Percentiles rank a stretch among this genome's conserved stretches.
These are phyloP conservation scores for Neosilurus mollespiculum DNA, from an alignment of 2,797 vertebrate species.

Conservation along the genomic window DNA sequence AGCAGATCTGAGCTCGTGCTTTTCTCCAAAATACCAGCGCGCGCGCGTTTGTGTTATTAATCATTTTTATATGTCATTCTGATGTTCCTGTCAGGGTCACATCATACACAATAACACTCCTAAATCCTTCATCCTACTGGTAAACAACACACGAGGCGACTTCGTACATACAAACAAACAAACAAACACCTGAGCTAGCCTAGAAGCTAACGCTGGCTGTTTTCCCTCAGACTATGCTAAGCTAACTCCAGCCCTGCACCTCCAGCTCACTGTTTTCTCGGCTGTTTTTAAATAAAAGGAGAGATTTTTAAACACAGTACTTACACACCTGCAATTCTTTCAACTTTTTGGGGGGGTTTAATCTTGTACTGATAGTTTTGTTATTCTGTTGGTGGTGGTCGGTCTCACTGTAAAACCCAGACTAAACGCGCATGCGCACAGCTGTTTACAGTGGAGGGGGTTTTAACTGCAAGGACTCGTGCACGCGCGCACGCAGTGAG, in stretches of 20 bases:
- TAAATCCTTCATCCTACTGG: background rate
- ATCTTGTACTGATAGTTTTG: slow-evolving; percentile 51
- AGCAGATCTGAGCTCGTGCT: background rate
- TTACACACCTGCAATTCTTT: slow-evolving; percentile 61
- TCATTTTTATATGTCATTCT: background rate
- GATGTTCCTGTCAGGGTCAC: background rate
- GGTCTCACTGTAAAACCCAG: background rate
- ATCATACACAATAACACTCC: background rate
- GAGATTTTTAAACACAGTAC: slow-evolving; percentile 7
- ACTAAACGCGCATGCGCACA: slow-evolving; percentile 3
- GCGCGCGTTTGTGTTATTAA: background rate
- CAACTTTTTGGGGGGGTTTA: slow-evolving; percentile 46
- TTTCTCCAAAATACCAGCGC: background rate
- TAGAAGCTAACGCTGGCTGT: too few relatives aligned
- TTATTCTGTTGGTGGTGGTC: slow-evolving; percentile 49
- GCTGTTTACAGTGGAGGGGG: slow-evolving; percentile 1
- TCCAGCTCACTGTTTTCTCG: background rate
- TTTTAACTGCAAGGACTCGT: background rate
- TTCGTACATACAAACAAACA: background rate
- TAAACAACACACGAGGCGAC: background rate
- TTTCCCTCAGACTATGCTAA: background rate
- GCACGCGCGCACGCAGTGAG: background rate
- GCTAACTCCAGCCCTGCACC: background rate
- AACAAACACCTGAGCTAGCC: background rate
- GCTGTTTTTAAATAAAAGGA: background rate